Evolutionary conservation across 92 coral and sea anemone species (phyloP).

Genomic region (Epizoanthus illoricatus): DNA sequence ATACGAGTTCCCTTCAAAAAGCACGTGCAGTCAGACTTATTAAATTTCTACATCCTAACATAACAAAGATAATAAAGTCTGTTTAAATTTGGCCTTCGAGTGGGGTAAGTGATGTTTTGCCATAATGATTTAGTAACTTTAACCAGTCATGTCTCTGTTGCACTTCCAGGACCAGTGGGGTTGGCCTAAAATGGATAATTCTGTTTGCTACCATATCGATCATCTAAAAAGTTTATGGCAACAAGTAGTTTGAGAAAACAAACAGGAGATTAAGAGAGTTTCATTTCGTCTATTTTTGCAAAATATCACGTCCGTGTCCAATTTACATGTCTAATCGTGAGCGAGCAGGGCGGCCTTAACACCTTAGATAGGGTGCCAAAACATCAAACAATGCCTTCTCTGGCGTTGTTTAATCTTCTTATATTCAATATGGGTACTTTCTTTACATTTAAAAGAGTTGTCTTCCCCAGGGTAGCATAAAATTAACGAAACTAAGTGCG

Average conservation of each 20-base stretch:
- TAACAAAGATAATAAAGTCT: constrained; percentile 63
- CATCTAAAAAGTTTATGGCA: constrained; percentile 33
- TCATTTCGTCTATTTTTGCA: constrained; percentile 85
- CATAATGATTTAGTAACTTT: constrained; percentile 35
- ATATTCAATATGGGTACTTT: constrained; percentile 35
- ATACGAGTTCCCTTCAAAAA: constrained; percentile 70
- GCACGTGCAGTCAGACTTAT: constrained; percentile 76
- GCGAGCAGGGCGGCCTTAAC: background rate
- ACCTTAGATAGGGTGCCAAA: background rate
- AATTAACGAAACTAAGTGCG: constrained; percentile 57
- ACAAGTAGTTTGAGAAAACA: constrained; percentile 17
- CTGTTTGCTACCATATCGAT: constrained; percentile 51
- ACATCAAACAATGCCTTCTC: constrained; percentile 9
- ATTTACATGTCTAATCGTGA: constrained; percentile 52
- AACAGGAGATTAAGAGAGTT: constrained; percentile 34
- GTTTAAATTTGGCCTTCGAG: constrained; percentile 46
- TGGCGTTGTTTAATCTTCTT: constrained; percentile 12
- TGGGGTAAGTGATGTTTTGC: constrained; percentile 12
- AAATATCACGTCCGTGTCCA: constrained; percentile 38
- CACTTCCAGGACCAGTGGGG: background rate
- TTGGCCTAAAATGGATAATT: constrained; percentile 11
- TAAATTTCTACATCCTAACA: constrained; percentile 45
- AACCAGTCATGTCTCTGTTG: constrained; percentile 11
- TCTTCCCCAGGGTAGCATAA: constrained; percentile 9
- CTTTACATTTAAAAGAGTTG: constrained; percentile 20